Base-by-base conservation (phyloP, 1,140 invertebrate genomes). In the Drosophila neocordata region DNA sequence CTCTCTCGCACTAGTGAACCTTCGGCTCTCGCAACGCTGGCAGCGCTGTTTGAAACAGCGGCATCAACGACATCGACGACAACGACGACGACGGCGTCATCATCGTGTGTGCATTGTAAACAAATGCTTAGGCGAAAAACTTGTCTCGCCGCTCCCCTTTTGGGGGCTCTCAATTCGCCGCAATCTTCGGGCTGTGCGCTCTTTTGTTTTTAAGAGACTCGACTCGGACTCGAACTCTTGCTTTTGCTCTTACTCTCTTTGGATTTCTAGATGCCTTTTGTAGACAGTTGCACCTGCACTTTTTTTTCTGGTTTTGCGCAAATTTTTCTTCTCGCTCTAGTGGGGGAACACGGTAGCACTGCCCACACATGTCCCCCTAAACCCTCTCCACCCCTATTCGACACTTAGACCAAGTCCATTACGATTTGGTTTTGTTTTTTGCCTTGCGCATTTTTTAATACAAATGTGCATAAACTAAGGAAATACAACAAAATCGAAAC, bases 381-480 rank as follows among this genome's bases (percentile, higher is more conserved):
- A 18, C 18, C 5, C 18, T 9, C 6, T 8, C 15, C 3, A 9
- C 9, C 15, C 2, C 41, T 18, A 11, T 35, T 35, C 34, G 34
- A 35, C 8, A 35, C 34, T 12, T 8, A 20, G 37, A 66, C 56
- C 55, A 18, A 62, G 66, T 53, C 34, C 37, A 44, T 56, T 41
- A 63, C 62, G 60, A 56, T 65, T 56, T 48, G 56, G 15, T 58
- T 41, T 58, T 78, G 65, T 79, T 80, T 84, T 73, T 77, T 80
- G 77, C 34, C 73, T 75, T 75, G 64, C 71, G 73, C 72, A 75
- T 75, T 75, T 75, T 75, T 75, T 75, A 75, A 77, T 74, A 85
- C 77, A 85, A 34, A 34, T 56, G 53, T 85, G 81, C 74, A 85
- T 85, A 66, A 87, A 77, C 84, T 78, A 68, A 77, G 81, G 57